Base-by-base conservation (phyloP, 2,113 vertebrate genomes). In the Lagopus leucura region DNA sequence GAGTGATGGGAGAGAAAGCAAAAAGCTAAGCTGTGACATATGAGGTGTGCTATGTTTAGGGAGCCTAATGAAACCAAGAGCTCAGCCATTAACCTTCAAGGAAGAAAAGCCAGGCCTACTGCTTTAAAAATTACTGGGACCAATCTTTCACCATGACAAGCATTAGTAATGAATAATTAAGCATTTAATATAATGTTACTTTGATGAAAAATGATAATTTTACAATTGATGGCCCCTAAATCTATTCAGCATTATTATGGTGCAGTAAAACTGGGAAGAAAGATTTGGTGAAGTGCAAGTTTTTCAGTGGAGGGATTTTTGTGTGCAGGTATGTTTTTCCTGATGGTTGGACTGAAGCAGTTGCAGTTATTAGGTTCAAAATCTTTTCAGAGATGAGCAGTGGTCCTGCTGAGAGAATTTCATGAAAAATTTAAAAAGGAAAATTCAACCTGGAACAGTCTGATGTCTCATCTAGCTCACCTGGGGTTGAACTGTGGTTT, bases 161-260 rank as follows among this genome's bases (percentile, higher is more conserved):
- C 98, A 98, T 98, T 98, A 98, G 98, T 97, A 97, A 99, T 99
- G 98, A 99, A 99, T 99, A 99, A 99, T 99, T 99, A 99, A 99
- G 97, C 98, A 97, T 98, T 98, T 98, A 98, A 99, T 99, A 99
- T 98, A 98, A 98, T 97, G 97, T 97, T 98, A 98, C 98, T 94
- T 97, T 95, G 94, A 96, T 98, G 97, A 98, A 98, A 99, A 99
- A 99, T 98, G 97, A 98, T 98, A 98, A 99, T 98, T 98, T 98
- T 97, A 96, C 98, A 98, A 98, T 96, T 97, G 98, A 99, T 98
- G 97, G 97, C 96, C 97, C 97, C 98, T 98, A 98, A 98, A 98
- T 97, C 95, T 98, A 97, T 97, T 98, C 96, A 94, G 73, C 95
- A 94, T 98, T 98, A 98, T 98, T 97, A 98, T 81, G 91, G 78